Evolutionary conservation across 2,113 vertebrate species (phyloP).

Genomic region (Brachionichthys hirsutus): DNA sequence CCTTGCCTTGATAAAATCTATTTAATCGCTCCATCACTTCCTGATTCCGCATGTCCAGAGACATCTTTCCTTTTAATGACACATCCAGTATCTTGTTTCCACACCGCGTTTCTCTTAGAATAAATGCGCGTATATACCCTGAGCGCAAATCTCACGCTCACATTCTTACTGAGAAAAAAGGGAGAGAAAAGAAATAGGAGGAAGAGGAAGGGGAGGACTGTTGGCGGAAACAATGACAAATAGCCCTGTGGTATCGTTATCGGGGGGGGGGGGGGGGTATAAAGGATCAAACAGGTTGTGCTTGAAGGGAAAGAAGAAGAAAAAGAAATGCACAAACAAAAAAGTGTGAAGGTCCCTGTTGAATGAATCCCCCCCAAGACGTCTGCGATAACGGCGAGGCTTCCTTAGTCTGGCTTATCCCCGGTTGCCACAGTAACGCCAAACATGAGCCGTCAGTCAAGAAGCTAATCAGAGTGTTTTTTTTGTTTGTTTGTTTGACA

Average conservation of each 20-base stretch:
- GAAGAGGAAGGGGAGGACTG: slow-evolving; percentile 1
- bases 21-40: slow-evolving; percentile 24
- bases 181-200: too few species aligned
- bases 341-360: slow-evolving; percentile 49
- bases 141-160: slow-evolving; percentile 11
- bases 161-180: neutral
- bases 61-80: neutral
- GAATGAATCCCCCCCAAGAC: slow-evolving; percentile 10
- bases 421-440: neutral
- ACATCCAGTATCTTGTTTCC: slow-evolving; percentile 1
- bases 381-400: slow-evolving; percentile 25
- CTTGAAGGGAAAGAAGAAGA: neutral
- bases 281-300: neutral
- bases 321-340: slow-evolving; percentile 3
- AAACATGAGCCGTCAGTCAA: slow-evolving; percentile 17
- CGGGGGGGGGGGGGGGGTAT: neutral
- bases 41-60: slow-evolving; percentile 22
- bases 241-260: slow-evolving; percentile 21
- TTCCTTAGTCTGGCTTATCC: slow-evolving; percentile 10
- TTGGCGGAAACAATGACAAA: slow-evolving; percentile 23
- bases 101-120: slow-evolving; percentile 3
- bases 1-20: slow-evolving; percentile 4
- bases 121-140: slow-evolving; percentile 26
- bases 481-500: slow-evolving; percentile 18
- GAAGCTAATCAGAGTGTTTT: slow-evolving; percentile 15